A percentile compares a stretch with the other conserved stretches of the same genome.
These are phyloP conservation scores for Drosophila vallismaia DNA, from an alignment of 2,888 invertebrate genomes.

Conservation along the genomic window DNA sequence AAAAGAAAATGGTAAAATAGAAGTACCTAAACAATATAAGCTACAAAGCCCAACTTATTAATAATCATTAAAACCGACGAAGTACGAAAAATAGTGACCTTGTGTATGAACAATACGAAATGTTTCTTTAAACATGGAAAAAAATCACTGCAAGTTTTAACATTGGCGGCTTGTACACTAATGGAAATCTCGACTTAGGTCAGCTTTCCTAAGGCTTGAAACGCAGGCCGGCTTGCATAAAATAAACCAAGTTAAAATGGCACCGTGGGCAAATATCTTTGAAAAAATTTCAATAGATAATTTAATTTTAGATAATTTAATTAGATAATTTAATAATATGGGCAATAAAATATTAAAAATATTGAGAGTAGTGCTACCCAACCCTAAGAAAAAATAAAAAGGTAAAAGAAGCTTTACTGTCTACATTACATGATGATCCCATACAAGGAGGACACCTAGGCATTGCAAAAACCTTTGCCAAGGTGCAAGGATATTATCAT, in stretches of 20 bases:
- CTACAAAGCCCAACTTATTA: no score
- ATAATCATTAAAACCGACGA: no score
- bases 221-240: neutral
- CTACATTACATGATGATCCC: conserved; percentile 3
- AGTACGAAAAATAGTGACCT: no score
- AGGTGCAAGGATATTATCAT: no score
- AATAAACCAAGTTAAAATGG: neutral
- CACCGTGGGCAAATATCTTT: conserved; percentile 11
- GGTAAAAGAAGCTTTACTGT: neutral
- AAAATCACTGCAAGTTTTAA: neutral
- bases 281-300: conserved; percentile 11
- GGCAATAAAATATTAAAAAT: conserved; percentile 7
- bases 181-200: conserved; percentile 1
- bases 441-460: no score
- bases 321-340: conserved; percentile 9
- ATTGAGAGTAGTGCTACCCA: conserved; percentile 17
- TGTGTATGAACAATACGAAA: no score
- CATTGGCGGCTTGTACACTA: neutral
- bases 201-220: neutral
- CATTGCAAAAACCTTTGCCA: no score
- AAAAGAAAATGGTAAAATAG: no score
- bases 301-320: no score
- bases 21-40: no score
- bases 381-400: conserved; percentile 3
- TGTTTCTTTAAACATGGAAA: neutral